A percentile compares a stretch with the other conserved stretches of the same genome.
Evolutionary conservation across 2,797 vertebrate species (phyloP).

Genomic region (Alcedo atthis): DNA sequence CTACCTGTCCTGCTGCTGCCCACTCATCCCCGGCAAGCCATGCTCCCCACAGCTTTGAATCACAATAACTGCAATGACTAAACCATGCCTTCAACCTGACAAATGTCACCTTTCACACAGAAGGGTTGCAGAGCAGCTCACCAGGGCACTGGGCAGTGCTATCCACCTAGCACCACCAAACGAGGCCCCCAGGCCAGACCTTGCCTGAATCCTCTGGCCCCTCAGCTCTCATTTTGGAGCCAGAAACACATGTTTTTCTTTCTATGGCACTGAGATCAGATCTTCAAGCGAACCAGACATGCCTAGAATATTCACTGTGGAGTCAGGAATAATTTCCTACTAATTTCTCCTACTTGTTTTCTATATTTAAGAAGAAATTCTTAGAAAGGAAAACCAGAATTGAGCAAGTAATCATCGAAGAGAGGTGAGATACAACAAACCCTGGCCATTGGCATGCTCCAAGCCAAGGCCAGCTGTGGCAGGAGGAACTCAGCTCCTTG

Average conservation of each 20-base stretch:
- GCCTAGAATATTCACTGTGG: background rate
- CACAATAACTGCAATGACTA: background rate
- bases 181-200: background rate
- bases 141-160: background rate
- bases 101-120: background rate
- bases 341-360: background rate
- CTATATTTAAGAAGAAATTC: background rate
- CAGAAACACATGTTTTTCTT: background rate
- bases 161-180: rapidly evolving
- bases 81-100: background rate
- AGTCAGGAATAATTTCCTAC: background rate
- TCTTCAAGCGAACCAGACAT: background rate
- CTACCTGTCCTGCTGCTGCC: background rate
- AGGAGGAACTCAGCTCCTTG: background rate
- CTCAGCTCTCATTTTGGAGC: background rate
- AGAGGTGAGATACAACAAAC: background rate
- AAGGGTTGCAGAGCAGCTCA: background rate
- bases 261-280: background rate
- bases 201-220: background rate
- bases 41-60: rapidly evolving
- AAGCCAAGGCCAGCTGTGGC: background rate
- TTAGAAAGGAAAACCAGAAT: background rate
- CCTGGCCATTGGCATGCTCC: background rate
- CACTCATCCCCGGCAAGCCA: background rate
- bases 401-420: background rate